These are phyloP conservation scores for Thinocorus orbignyianus DNA, from an alignment of 2,113 vertebrate species.

Conservation along the genomic window DNA sequence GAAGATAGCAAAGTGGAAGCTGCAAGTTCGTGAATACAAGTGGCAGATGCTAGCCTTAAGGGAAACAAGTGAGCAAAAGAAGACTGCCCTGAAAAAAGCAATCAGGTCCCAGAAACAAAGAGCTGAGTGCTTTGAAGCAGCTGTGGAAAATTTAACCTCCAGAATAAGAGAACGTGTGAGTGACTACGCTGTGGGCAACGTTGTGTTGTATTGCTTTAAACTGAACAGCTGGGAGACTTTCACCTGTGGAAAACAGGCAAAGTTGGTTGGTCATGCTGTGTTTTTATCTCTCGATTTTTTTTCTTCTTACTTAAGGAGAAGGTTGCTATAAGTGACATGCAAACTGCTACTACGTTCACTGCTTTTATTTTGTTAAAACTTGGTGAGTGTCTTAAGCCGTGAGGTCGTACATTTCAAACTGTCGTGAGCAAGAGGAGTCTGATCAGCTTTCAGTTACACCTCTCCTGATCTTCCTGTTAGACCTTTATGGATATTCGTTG, in stretches of 20 bases:
- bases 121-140: conserved; percentile 76
- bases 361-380: neutral
- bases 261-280: neutral
- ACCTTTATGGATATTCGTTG: neutral
- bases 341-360: neutral
- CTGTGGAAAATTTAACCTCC: conserved; percentile 73
- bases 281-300: neutral
- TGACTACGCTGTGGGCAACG: neutral
- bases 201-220: neutral
- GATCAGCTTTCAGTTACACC: neutral
- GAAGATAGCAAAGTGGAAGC: conserved; percentile 76
- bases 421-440: neutral
- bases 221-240: neutral
- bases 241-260: neutral
- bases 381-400: neutral
- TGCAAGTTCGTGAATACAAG: conserved; percentile 71
- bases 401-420: neutral
- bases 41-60: conserved; percentile 63
- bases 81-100: conserved; percentile 80
- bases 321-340: neutral
- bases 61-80: conserved; percentile 73
- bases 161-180: conserved; percentile 82
- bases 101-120: conserved; percentile 79
- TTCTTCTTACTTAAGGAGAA: neutral
- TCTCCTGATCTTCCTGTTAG: neutral